Conservation (phyloP, 2,888 invertebrate species). For the Macrosiphum euphorbiae region DNA sequence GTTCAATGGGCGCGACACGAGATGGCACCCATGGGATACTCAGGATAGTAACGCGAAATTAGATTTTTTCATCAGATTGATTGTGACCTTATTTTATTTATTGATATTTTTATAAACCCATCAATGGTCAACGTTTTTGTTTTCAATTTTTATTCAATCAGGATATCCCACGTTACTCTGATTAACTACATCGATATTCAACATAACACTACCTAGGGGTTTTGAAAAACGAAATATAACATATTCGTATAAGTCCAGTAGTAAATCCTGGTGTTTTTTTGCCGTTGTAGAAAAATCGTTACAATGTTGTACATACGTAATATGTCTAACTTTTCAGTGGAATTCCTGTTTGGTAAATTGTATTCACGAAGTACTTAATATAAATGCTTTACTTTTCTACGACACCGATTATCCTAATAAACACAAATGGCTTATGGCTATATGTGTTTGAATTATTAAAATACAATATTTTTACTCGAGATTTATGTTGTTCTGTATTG, state of each 20-base stretch:
- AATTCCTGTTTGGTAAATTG: background rate
- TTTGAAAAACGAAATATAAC: background rate
- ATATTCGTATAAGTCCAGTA: background rate
- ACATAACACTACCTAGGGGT: background rate
- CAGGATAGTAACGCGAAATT: constrained; percentile 25
- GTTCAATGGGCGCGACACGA: constrained; percentile 32
- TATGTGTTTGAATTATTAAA: background rate
- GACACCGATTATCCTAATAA: background rate
- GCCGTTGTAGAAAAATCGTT: background rate
- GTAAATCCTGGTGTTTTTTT: background rate
- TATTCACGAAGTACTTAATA: background rate
- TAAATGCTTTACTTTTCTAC: background rate
- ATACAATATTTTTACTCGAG: background rate
- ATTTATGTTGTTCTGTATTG: background rate
- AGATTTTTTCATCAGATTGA: constrained; percentile 27
- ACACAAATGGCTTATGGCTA: background rate
- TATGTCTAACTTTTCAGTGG: background rate
- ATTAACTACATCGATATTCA: background rate
- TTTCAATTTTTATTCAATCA: background rate
- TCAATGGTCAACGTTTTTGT: background rate
- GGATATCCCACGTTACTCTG: background rate
- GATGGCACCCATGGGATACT: constrained; percentile 49
- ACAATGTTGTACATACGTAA: background rate
- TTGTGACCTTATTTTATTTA: constrained; percentile 1
- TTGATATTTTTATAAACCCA: background rate